Evolutionary conservation across 2,113 vertebrate species (phyloP).

Genomic region (Oophaga pumilio): DNA sequence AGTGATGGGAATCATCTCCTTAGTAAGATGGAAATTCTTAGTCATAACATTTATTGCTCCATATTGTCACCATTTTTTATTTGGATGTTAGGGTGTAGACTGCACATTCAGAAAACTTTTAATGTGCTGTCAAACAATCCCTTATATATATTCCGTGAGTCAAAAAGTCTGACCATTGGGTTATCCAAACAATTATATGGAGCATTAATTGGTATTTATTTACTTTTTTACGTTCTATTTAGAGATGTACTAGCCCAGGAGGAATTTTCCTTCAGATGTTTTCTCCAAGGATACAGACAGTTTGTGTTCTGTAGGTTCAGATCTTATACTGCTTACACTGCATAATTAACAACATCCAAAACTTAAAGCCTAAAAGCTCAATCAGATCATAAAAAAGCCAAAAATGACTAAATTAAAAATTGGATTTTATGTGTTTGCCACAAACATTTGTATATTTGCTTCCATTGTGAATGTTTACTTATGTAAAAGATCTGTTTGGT

Average conservation of each 20-base stretch:
- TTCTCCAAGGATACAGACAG: slow-evolving; percentile 35
- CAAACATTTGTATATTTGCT: too few relatives aligned
- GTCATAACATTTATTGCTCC: neutral
- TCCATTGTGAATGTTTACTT: too few relatives aligned
- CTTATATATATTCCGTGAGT: neutral
- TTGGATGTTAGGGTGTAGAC: neutral
- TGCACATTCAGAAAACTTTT: neutral
- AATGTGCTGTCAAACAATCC: neutral
- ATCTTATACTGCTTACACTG: slow-evolving; percentile 13
- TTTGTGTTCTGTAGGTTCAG: slow-evolving; percentile 42
- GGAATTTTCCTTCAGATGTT: slow-evolving; percentile 47
- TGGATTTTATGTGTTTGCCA: neutral
- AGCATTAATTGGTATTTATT: slow-evolving; percentile 48
- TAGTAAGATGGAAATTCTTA: neutral
- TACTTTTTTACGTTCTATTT: slow-evolving; percentile 34
- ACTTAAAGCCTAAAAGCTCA: neutral
- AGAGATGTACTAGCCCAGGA: neutral
- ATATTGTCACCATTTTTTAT: neutral
- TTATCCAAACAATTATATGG: slow-evolving; percentile 46
- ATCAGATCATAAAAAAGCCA: neutral
- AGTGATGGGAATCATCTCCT: neutral
- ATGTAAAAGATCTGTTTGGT: neutral
- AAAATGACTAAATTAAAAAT: neutral
- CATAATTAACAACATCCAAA: neutral
- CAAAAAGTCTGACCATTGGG: slow-evolving; percentile 23